A percentile compares a stretch with the other conserved stretches of the same genome.
These are phyloP conservation scores for Papilio polytes DNA, from an alignment of 1,140 invertebrate species.

Conservation along the genomic window DNA sequence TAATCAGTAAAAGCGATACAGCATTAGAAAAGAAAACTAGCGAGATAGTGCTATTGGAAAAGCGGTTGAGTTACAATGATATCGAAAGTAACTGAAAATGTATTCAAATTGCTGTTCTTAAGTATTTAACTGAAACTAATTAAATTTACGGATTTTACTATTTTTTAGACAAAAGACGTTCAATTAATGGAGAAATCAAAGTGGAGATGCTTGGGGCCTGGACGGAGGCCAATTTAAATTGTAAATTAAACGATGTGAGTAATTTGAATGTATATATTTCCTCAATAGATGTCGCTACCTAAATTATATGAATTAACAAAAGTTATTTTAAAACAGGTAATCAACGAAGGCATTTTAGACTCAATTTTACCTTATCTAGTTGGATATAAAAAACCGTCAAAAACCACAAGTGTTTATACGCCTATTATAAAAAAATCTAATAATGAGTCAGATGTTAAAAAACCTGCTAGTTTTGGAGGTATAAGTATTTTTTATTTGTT, in stretches of 20 bases:
- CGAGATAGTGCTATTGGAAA: conserved; percentile 56
- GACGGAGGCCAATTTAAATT: conserved; percentile 79
- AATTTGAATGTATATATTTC: not conserved
- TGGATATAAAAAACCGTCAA: conserved; percentile 79
- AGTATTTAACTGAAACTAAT: conserved; percentile 14
- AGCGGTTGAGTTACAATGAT: conserved; percentile 73
- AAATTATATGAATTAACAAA: not conserved
- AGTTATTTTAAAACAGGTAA: conserved; percentile 82
- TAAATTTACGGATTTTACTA: conserved; percentile 18
- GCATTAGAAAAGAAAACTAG: conserved; percentile 60
- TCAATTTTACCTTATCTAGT: conserved; percentile 90
- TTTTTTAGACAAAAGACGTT: conserved; percentile 57
- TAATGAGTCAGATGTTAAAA: conserved; percentile 77
- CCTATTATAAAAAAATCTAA: conserved; percentile 84
- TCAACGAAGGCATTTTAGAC: conserved; percentile 91
- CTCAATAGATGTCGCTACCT: conserved; percentile 48
- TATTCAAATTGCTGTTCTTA: conserved; percentile 20
- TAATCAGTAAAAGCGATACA: conserved; percentile 72
- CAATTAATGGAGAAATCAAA: conserved; percentile 61
- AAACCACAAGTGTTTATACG: conserved; percentile 79
- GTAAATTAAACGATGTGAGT: conserved; percentile 77
- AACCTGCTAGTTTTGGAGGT: conserved; percentile 82
- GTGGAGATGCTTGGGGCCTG: conserved; percentile 79
- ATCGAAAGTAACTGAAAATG: conserved; percentile 62
- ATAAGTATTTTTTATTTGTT: conserved; percentile 35